Conservation (phyloP, 2,797 vertebrate species). For the Sorex maritimensis region DNA sequence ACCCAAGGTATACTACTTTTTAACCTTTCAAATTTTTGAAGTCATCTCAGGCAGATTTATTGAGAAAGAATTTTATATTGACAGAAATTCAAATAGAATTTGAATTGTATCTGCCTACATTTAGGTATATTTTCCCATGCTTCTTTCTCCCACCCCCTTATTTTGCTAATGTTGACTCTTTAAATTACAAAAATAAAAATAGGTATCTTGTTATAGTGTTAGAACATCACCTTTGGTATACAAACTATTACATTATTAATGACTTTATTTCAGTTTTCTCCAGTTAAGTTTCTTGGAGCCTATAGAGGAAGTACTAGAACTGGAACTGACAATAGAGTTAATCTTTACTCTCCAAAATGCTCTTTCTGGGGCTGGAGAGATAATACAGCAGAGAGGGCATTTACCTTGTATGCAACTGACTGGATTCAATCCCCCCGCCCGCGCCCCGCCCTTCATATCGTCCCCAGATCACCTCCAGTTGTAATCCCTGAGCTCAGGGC, state of each 20-base stretch:
- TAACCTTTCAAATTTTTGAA: constrained; percentile 4
- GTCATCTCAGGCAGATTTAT: constrained; percentile 47
- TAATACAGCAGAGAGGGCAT: too few species aligned
- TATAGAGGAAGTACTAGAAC: constrained; percentile 1
- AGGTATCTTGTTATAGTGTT: constrained; percentile 25
- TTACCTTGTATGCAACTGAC: too few species aligned
- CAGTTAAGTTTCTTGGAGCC: background rate
- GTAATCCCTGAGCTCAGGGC: too few species aligned
- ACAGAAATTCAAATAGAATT: constrained; percentile 62
- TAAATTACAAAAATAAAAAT: constrained; percentile 62
- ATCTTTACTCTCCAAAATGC: constrained; percentile 55
- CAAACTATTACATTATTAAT: constrained; percentile 32
- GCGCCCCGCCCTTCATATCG: too few species aligned
- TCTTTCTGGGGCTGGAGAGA: background rate
- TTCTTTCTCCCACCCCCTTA: background rate
- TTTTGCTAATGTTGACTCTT: constrained; percentile 60
- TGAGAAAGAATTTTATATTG: constrained; percentile 67
- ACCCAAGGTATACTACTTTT: background rate
- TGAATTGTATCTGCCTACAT: constrained; percentile 38
- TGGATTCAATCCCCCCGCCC: too few species aligned
- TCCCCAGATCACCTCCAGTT: too few species aligned
- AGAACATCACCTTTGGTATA: constrained; percentile 46
- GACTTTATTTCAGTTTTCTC: constrained; percentile 58
- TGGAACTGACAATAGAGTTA: constrained; percentile 30
- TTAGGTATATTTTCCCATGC: constrained; percentile 38